A percentile compares a stretch with the other conserved stretches of the same genome.
Conservation (phyloP, 2,797 vertebrate genomes). For the Corythornis leucogaster region DNA sequence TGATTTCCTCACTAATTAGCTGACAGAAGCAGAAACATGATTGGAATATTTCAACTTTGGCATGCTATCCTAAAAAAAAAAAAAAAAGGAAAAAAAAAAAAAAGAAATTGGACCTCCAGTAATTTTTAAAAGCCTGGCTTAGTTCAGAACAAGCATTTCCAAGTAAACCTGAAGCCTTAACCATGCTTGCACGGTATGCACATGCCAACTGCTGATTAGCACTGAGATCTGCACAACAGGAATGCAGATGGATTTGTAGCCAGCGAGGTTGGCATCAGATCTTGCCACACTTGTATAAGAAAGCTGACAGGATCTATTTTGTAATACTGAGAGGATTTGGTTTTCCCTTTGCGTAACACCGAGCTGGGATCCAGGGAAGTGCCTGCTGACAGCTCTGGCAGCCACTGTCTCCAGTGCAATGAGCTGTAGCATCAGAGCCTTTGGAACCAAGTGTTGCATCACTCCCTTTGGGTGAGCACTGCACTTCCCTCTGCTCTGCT, state of each 20-base stretch:
- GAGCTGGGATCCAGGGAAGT: not conserved
- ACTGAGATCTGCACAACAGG: not conserved
- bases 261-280: not conserved
- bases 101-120: not conserved
- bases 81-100: not conserved
- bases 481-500: not conserved
- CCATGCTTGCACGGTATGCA: not conserved
- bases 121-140: not conserved
- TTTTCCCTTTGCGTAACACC: not conserved
- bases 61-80: not conserved
- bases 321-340: not conserved
- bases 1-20: not conserved
- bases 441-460: not conserved
- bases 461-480: not conserved
- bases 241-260: not conserved
- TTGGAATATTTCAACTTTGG: not conserved
- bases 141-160: not conserved
- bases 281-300: not conserved
- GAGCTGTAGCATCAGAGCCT: not conserved
- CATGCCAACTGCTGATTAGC: not conserved
- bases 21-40: not conserved
- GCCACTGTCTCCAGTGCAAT: not conserved
- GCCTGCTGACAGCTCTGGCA: not conserved
- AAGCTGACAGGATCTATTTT: not conserved
- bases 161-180: not conserved